phyloP scores from a whole-genome alignment of 92 coral and sea anemone species.

The Nematostella vectensis region DNA sequence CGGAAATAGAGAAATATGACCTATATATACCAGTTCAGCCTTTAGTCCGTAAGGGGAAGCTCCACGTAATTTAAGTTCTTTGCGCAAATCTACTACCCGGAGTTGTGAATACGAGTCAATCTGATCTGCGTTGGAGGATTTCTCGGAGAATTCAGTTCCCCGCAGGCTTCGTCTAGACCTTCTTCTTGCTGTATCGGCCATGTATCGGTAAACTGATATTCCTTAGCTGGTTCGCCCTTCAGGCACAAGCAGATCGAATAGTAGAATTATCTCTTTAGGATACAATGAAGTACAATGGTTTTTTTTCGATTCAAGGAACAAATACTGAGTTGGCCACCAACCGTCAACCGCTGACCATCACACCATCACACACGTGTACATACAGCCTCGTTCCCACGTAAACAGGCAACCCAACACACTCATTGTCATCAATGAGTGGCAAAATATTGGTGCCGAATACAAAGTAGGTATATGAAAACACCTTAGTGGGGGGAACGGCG shows the following conservation, averaged over 20 bases:
- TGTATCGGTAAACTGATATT: constrained; percentile 1
- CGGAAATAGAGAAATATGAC: too few species aligned
- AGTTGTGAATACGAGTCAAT: constrained; percentile 15
- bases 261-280: not conserved
- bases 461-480: too few species aligned
- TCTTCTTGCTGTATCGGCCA: constrained; percentile 68
- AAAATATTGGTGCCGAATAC: too few species aligned
- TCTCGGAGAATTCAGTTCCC: constrained; percentile 36
- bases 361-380: not conserved
- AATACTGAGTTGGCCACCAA: constrained; percentile 1
- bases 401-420: not conserved
- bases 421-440: too few species aligned
- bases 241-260: not conserved
- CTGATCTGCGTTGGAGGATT: not conserved
- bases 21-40: constrained; percentile 65
- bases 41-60: constrained; percentile 57
- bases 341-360: not conserved
- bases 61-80: constrained; percentile 60
- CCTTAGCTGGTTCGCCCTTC: not conserved
- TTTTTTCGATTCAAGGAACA: not conserved
- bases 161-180: constrained; percentile 54
- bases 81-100: constrained; percentile 58
- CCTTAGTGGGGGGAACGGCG: too few species aligned
- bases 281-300: not conserved
- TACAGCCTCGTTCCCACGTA: not conserved